A percentile compares a stretch with the other conserved stretches of the same genome.
These are phyloP conservation scores for Bucco capensis DNA, from an alignment of 2,113 vertebrate genomes.

Conservation along the genomic window DNA sequence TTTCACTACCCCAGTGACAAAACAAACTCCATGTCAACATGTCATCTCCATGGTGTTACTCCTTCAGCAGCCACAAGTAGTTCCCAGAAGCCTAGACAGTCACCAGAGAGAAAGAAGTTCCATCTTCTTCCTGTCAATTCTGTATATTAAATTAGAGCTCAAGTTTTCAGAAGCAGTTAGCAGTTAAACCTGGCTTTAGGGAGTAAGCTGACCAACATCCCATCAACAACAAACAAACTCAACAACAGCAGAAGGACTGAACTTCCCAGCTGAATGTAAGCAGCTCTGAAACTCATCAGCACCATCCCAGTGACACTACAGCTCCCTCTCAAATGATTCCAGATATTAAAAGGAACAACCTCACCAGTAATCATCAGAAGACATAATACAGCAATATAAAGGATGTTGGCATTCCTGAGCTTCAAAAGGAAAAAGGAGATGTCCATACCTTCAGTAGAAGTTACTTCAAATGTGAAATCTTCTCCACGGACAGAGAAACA, in stretches of 20 bases:
- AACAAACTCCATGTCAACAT: rapidly evolving
- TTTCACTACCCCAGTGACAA: rapidly evolving
- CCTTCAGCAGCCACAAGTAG: neutral
- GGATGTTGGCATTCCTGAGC: rapidly evolving
- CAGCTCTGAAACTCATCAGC: neutral
- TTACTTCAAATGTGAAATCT: constrained; percentile 72
- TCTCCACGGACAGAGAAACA: constrained; percentile 83
- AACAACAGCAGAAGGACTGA: neutral
- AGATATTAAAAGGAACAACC: neutral
- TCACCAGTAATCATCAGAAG: neutral
- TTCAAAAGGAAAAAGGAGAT: neutral
- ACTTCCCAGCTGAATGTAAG: neutral
- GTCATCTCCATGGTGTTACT: neutral
- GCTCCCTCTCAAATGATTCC: neutral
- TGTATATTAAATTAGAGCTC: neutral
- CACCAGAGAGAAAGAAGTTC: neutral
- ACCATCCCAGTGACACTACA: neutral
- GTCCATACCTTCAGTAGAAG: constrained; percentile 56
- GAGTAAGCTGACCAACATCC: neutral
- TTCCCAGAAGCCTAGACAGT: neutral
- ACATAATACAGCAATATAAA: rapidly evolving
- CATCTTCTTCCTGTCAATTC: neutral
- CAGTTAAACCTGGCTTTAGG: neutral
- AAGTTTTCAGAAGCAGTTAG: neutral
- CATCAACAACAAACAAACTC: rapidly evolving